Evolutionary conservation across 2,888 invertebrate species (phyloP).

Genomic region (Orthosia cruda): DNA sequence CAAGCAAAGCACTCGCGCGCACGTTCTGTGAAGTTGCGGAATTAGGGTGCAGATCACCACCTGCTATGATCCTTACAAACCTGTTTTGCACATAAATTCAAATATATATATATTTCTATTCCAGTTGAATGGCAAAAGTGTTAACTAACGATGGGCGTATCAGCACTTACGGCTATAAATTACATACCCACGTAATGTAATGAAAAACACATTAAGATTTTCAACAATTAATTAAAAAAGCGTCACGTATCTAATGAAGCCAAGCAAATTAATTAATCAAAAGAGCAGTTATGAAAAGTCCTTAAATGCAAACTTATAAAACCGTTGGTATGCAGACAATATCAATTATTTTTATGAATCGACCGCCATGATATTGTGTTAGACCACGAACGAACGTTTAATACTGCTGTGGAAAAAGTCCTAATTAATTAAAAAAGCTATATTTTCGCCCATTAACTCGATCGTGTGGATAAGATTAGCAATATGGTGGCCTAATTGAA

Average conservation of each 20-base stretch:
- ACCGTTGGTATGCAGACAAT: slow-evolving; percentile 67
- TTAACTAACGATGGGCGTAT: slow-evolving; percentile 10
- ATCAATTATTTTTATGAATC: slow-evolving; percentile 71
- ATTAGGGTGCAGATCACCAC: too few relatives aligned
- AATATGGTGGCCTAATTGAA: slow-evolving; percentile 27
- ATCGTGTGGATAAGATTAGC: slow-evolving; percentile 47
- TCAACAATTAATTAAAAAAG: slow-evolving; percentile 67
- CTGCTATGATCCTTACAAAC: too few relatives aligned
- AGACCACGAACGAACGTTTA: slow-evolving; percentile 66
- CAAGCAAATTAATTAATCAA: slow-evolving; percentile 78
- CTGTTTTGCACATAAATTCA: not conserved
- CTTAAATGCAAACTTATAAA: slow-evolving; percentile 66
- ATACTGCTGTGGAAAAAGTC: slow-evolving; percentile 18
- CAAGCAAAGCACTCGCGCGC: too few relatives aligned
- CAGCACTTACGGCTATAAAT: slow-evolving; percentile 13
- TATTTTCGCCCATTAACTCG: slow-evolving; percentile 39
- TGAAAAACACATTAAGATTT: slow-evolving; percentile 72
- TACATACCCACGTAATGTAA: slow-evolving; percentile 67
- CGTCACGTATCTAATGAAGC: slow-evolving; percentile 73
- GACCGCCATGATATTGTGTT: slow-evolving; percentile 65
- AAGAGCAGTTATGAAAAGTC: slow-evolving; percentile 49
- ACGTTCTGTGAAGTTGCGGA: too few relatives aligned
- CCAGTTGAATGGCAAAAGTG: not conserved
- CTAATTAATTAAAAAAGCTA: slow-evolving; percentile 45
- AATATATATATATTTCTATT: not conserved